Base-by-base conservation (phyloP, 1,140 invertebrate species). In the Apis dorsata region DNA sequence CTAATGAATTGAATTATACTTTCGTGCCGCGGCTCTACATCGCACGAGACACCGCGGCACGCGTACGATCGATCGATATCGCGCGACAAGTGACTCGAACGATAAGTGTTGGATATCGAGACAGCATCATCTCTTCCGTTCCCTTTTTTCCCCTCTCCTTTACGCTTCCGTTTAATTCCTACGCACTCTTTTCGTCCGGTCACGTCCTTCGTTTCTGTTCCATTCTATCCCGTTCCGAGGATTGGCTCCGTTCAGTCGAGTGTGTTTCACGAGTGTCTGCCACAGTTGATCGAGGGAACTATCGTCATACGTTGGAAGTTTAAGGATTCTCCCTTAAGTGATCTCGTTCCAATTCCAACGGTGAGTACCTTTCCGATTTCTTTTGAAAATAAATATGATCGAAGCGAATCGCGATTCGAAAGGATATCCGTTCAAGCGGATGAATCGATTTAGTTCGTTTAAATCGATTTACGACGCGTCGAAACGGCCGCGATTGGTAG, bases 31-130 rank as follows among this genome's bases (percentile, higher is more conserved):
- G 80, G 55, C 85, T 60, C 24, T 28, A 59, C 55, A 83, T 71
- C 71, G 63, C 60, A 63, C 81, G 84, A 80, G 59, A 71, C 66
- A 65, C 53, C 62, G 70, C 59, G 85, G 79, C 86, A 83, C 85
- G 85, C 85, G 85, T 75, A 60, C 86, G 85, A 87, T 87, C 86
- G 86, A 87, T 87, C 86, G 86, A 87, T 81, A 84, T 84, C 86
- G 69, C 53, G 77, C 51, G 77, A 75, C 68, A 79, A 87, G 85
- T 86, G 82, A 86, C 70, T 87, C 77, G 12, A 24, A 34, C 63
- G 63, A 65, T 65, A 65, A 62, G 81, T 83, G 75, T 55, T 66
- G 81, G 62, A 81, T 88, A 88, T 71, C 62, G 76, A 70, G 68
- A 80, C 73, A 24, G 57, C 71, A 49, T 21, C 71, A 3, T 68